Evolutionary conservation across 2,888 invertebrate species (phyloP), one percentile per base, ranked within the genome.

Genomic region (Thereva nobilitata): DNA sequence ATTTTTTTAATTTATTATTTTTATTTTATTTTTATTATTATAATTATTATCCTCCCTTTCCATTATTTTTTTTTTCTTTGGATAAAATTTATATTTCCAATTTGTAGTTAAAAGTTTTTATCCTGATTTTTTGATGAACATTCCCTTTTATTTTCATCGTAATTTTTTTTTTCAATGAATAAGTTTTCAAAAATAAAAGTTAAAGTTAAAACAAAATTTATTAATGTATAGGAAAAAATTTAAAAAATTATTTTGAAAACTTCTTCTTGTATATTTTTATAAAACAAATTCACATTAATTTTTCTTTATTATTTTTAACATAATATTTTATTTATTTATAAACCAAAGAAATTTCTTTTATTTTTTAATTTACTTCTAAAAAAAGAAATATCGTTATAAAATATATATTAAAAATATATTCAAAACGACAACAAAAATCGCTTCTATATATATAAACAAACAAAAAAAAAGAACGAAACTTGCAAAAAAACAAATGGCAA

Each of bases 1-100:
- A 44, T n/a, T 54, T 66, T n/a, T 9, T 34, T 41, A 23, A 12
- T 35, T 42, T 67, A 10, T 6, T 41, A 42, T 42, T 23, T 56
- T n/a, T 44, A 9, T 40, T 6, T 23, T 56, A 9, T 40, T 6
- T 23, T 56, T 56, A 44, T 44, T 56, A 44, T 56, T 42, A 42
- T 8, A 45, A 7, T 23, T 54, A 44, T 9, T 42, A 52, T 5
- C 50, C 35, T 50, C 35, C 52, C 34, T 64, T 50, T n/a, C 3
- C 54, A 54, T 35, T 10, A 10, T 37, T 64, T 54, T 44, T 34
- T 56, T n/a, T 3, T 56, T 42, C 9, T 12, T n/a, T 23, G 23
- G 23, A 23, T 23, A 23, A 23, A 23, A 23, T 23, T 23, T 23
- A 23, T 23, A 23, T 23, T 23, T 23, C 23, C 23, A 23, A 23